These are phyloP conservation scores for Charadrius vociferus DNA, from an alignment of 2,113 vertebrate species.

Conservation along the genomic window DNA sequence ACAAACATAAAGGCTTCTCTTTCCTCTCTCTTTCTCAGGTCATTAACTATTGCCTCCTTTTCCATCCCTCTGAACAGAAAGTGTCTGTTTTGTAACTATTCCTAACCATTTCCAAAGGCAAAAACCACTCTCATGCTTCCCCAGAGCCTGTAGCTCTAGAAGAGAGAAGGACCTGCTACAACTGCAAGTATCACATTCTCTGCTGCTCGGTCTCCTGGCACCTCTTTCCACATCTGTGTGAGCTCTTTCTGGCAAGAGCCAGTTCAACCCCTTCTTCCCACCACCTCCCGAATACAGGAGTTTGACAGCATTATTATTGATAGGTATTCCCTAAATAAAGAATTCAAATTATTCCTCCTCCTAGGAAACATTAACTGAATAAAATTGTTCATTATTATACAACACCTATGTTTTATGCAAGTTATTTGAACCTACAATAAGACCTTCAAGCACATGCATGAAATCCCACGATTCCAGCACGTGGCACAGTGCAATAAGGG, in stretches of 20 bases:
- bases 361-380: neutral
- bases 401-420: neutral
- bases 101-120: neutral
- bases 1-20: neutral
- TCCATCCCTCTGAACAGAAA: neutral
- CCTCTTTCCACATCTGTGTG: neutral
- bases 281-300: accelerated
- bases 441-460: neutral
- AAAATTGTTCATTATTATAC: neutral
- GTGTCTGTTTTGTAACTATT: neutral
- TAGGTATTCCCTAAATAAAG: neutral
- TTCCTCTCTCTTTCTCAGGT: neutral
- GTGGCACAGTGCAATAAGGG: accelerated
- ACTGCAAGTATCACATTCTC: neutral
- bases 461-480: neutral
- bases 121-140: neutral
- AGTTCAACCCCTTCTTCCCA: neutral
- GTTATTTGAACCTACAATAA: neutral
- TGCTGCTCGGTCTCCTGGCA: neutral
- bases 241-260: neutral
- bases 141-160: neutral
- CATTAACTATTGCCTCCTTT: neutral
- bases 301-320: neutral
- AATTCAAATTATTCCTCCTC: neutral
- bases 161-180: neutral